These are phyloP conservation scores for Chitala chitala DNA, from an alignment of 2,113 vertebrate genomes.

Conservation along the genomic window DNA sequence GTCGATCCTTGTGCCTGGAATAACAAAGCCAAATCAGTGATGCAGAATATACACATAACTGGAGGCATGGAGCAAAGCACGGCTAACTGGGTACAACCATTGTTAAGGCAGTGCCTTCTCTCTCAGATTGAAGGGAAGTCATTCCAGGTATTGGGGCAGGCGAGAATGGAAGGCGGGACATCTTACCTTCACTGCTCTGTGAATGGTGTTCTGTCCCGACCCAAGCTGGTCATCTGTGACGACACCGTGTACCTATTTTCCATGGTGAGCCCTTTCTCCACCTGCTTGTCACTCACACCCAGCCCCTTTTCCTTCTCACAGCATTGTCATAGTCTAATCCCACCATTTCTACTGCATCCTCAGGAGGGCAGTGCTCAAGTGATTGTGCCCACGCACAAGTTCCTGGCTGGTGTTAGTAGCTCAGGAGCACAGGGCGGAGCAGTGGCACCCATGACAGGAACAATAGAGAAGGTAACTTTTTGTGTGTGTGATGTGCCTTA, in stretches of 20 bases:
- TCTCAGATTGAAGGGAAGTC: conserved; percentile 70
- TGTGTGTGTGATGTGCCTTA: not conserved
- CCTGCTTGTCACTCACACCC: not conserved
- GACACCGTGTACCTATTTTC: conserved; percentile 83
- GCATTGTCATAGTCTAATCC: not conserved
- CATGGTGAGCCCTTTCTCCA: conserved; percentile 57
- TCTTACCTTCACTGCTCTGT: conserved; percentile 76
- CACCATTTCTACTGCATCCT: conserved; percentile 24
- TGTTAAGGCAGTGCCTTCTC: not conserved
- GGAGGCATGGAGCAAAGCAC: too few species aligned
- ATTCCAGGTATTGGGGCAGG: conserved; percentile 71
- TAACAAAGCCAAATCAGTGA: too few species aligned
- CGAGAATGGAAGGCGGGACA: conserved; percentile 59
- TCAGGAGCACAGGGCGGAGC: conserved; percentile 65
- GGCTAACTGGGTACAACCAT: too few species aligned
- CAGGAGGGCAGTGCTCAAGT: conserved; percentile 77
- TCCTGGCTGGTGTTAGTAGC: conserved; percentile 68
- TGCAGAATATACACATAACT: too few species aligned
- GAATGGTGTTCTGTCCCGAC: conserved; percentile 69
- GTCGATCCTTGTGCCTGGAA: too few species aligned
- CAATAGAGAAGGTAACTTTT: conserved; percentile 86
- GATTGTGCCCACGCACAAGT: conserved; percentile 76
- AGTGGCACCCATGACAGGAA: conserved; percentile 91
- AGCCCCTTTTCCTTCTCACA: not conserved
- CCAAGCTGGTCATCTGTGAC: conserved; percentile 79